Base-by-base conservation (phyloP, 2,888 invertebrate genomes). In the Tetanocera ferruginea region DNA sequence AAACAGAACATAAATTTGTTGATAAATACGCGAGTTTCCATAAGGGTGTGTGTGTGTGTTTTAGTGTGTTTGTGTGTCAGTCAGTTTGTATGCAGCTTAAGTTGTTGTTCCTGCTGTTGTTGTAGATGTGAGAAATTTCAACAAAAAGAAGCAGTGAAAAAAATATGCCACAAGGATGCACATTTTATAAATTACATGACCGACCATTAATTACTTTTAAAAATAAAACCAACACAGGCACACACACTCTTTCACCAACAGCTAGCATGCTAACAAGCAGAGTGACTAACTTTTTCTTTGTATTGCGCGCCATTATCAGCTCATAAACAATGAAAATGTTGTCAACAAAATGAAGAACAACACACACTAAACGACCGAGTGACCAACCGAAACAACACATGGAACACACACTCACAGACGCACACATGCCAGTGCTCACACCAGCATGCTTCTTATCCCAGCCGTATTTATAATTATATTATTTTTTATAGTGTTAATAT, bases 121-220 rank as follows among this genome's bases (percentile, higher is more conserved):
- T 67, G 37, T 37, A 43, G 67, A n/a, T 14, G 37, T 17, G n/a
- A 3, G 37, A 37, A 66, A 37, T 2, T 19, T 4, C n/a, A 55
- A 17, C 11, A 71, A 3, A 34, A 72, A 9, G 6, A 19, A n/a
- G 11, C 43, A 2, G 23, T 9, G 3, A 23, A 70, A 49, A 51
- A 70, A 49, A 66, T 31, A 19, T 28, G 19, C 49, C n/a, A 37
- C 11, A 25, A 51, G 49, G 31, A 57, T 60, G 72, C 5, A 72
- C 57, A 72, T 72, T 31, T 72, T 8, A 72, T 72, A 55, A 72
- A 55, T 72, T 72, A 57, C 72, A 57, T n/a, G 57, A 72, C 34
- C 60, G 31, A 19, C 57, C 72, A 72, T 72, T 72, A 72, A 72
- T 72, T 43, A 72, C 55, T 57, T 72, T 72, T 17, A 19, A 19